These are phyloP conservation scores for Pomacea maculata DNA, from an alignment of 1,140 invertebrate species.

Conservation along the genomic window DNA sequence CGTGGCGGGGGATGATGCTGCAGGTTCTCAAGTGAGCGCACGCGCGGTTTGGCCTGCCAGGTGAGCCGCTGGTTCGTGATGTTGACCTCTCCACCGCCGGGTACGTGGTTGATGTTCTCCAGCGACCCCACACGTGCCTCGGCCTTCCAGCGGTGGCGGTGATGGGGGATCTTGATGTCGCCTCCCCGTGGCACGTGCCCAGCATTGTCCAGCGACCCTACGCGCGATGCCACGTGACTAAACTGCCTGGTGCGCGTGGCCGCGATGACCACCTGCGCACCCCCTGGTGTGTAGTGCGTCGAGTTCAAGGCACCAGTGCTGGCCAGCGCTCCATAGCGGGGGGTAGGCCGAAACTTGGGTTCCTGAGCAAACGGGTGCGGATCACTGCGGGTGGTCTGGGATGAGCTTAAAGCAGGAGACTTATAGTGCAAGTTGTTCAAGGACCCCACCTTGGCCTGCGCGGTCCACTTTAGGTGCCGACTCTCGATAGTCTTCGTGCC, in stretches of 20 bases:
- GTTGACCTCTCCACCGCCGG: slow-evolving; percentile 51
- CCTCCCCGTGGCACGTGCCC: slow-evolving; percentile 49
- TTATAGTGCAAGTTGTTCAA: slow-evolving; percentile 83
- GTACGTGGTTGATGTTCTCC: slow-evolving; percentile 51
- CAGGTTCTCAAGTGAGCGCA: slow-evolving; percentile 57
- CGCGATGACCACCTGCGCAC: slow-evolving; percentile 24
- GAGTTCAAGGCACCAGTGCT: slow-evolving; percentile 22
- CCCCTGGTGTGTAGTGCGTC: slow-evolving; percentile 41
- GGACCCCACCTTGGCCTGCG: slow-evolving; percentile 79
- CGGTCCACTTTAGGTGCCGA: slow-evolving; percentile 90
- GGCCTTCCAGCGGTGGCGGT: slow-evolving; percentile 37
- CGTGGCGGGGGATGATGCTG: slow-evolving; percentile 46
- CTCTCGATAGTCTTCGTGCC: slow-evolving; percentile 63
- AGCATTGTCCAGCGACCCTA: slow-evolving; percentile 55
- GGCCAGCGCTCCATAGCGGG: slow-evolving; percentile 40
- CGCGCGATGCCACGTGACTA: slow-evolving; percentile 44
- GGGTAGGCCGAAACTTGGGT: slow-evolving; percentile 27
- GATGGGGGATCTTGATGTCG: slow-evolving; percentile 41
- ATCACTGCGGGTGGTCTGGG: slow-evolving; percentile 21
- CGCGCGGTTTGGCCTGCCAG: slow-evolving; percentile 53
- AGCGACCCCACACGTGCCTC: slow-evolving; percentile 49
- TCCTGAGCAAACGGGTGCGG: slow-evolving; percentile 1
- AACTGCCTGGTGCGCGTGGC: not conserved
- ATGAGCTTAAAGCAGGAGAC: not conserved
- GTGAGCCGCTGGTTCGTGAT: slow-evolving; percentile 45